Base-by-base conservation (phyloP, 1,140 invertebrate genomes). In the Drosophila repleta region DNA sequence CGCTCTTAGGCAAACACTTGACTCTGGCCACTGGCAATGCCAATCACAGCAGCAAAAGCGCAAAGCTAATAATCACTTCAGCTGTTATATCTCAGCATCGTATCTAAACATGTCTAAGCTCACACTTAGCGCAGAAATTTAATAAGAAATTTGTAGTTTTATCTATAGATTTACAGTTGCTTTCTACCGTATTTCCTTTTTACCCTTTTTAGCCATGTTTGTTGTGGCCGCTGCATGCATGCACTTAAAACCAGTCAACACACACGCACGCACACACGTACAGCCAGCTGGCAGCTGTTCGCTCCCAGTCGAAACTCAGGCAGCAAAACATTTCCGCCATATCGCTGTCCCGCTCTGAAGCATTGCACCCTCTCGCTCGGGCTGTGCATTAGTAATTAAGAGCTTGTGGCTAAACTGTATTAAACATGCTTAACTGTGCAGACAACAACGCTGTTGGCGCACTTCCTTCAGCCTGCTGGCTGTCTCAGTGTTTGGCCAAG, bases 351-450 rank as follows among this genome's bases (percentile, higher is more conserved):
- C 57, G 15, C 66, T 61, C 70, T 53, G 45, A 68, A 53, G 11
- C 4, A 35, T 39, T 66, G 6, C 24, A 1, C 29, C 15, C 20
- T 2, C 6, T 4, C 4, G n/a, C 7, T 10, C 21, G 6, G n/a
- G n/a, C 39, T 62, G 69, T 74, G 73, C 81, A 85, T 90, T 87
- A 75, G 82, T 90, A 90, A 90, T 89, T 90, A 90, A 90, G 84
- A 87, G 87, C 81, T 90, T 90, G 84, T 89, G 89, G 89, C 89
- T 90, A 90, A 90, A 90, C 79, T 90, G 89, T 88, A 87, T 90
- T 90, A 90, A 90, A 90, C 89, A 90, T 89, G 89, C 84, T 85
- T 90, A 90, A 90, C 82, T 90, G 89, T 79, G 88, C 88, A 90
- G 77, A 58, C 73, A 74, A 66, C 46, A 60, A 21, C 61, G 66